Percentiles rank a stretch among this genome's conserved stretches.
Evolutionary conservation across 1,140 invertebrate species (phyloP).

Genomic region (Diuraphis noxia): DNA sequence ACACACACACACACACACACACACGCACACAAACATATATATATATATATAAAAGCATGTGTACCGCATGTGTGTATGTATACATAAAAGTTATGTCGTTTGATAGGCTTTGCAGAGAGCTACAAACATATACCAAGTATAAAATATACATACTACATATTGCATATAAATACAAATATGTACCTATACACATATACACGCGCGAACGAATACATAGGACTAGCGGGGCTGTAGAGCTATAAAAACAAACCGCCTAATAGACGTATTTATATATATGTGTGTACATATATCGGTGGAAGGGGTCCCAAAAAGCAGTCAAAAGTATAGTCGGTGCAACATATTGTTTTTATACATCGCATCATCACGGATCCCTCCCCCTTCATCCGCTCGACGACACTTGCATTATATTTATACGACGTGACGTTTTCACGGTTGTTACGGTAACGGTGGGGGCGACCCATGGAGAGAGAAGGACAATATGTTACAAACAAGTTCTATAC

Average conservation of each 20-base stretch:
- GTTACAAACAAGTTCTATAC: constrained; percentile 49
- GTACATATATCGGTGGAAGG: background rate
- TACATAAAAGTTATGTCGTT: background rate
- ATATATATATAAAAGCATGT: background rate
- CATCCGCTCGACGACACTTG: background rate
- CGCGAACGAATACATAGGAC: background rate
- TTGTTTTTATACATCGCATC: constrained; percentile 52
- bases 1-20: background rate
- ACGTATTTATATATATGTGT: background rate
- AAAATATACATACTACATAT: no score
- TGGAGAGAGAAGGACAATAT: constrained; percentile 43
- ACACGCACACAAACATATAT: no score
- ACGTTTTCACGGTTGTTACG: constrained; percentile 53
- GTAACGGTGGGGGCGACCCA: background rate
- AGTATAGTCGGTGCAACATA: constrained; percentile 50
- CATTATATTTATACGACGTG: constrained; percentile 46
- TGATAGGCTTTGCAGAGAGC: background rate
- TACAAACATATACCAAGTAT: background rate
- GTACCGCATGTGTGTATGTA: background rate
- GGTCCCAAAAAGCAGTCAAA: constrained; percentile 49
- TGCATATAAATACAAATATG: background rate
- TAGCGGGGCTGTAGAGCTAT: constrained; percentile 9
- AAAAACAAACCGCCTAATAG: constrained; percentile 42
- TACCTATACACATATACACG: background rate
- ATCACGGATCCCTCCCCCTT: constrained; percentile 5